These are phyloP conservation scores for Phrynocephalus versicolor DNA, from an alignment of 2,113 vertebrate genomes.

Conservation along the genomic window DNA sequence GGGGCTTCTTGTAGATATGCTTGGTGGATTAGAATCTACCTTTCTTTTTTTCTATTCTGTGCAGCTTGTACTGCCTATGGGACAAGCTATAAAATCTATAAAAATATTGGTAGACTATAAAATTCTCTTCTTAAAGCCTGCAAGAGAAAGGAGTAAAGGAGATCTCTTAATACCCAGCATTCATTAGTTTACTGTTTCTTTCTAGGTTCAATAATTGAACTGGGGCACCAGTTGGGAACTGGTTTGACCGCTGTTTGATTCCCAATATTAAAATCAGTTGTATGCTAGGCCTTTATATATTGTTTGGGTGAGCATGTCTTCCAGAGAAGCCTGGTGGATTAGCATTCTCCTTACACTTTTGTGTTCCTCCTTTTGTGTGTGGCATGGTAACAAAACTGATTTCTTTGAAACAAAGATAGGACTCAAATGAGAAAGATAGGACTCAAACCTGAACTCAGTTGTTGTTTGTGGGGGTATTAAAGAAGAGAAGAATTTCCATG, in stretches of 20 bases:
- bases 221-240: neutral
- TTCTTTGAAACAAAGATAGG: neutral
- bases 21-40: too few species aligned
- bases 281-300: neutral
- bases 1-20: too few species aligned
- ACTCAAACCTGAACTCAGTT: neutral
- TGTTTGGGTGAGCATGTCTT: too few species aligned
- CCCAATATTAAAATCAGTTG: neutral
- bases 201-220: neutral
- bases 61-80: neutral
- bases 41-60: too few species aligned
- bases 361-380: neutral
- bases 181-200: neutral
- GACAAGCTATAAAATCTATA: neutral
- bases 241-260: neutral
- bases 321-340: neutral
- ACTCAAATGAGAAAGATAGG: neutral
- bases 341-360: neutral
- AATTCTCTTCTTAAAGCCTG: neutral
- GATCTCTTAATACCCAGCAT: neutral
- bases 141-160: neutral
- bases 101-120: neutral
- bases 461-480: neutral
- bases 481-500: rapidly evolving
- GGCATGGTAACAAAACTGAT: neutral